Conservation (phyloP, 1,140 invertebrate genomes). For the Leptoteleia sp. region DNA sequence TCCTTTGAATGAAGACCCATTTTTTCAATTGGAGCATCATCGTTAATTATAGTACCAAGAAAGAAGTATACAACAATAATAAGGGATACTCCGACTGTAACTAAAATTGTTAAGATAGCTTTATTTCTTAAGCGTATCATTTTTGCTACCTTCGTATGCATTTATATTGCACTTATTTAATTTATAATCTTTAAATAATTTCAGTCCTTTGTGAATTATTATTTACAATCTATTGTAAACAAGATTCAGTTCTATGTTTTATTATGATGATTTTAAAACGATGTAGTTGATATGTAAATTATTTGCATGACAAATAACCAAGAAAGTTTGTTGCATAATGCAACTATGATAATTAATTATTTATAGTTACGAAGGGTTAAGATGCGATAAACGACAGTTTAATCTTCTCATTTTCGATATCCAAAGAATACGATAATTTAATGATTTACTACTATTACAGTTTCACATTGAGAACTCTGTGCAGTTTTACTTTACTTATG, state of each 20-base stretch:
- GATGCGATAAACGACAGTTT: neutral
- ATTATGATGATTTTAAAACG: neutral
- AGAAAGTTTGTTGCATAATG: conserved; percentile 28
- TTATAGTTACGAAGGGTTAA: conserved; percentile 5
- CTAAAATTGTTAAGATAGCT: conserved; percentile 71
- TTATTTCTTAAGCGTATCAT: conserved; percentile 73
- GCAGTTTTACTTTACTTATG: too few species aligned
- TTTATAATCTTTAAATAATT: neutral
- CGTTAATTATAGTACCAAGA: conserved; percentile 72
- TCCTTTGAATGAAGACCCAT: conserved; percentile 55
- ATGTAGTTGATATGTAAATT: conserved; percentile 22
- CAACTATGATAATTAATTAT: neutral
- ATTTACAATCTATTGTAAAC: too few species aligned
- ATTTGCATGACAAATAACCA: conserved; percentile 2
- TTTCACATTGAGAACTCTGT: neutral
- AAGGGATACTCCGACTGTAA: conserved; percentile 70
- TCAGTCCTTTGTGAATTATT: too few species aligned
- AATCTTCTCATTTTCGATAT: neutral
- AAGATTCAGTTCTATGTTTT: neutral
- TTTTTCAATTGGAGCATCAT: conserved; percentile 53
- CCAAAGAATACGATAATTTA: neutral
- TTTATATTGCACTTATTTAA: neutral
- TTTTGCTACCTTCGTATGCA: neutral
- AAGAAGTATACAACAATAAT: conserved; percentile 75
- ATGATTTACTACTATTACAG: neutral